Conservation (phyloP, 2,888 invertebrate species). For the Pelosia muscerda region DNA sequence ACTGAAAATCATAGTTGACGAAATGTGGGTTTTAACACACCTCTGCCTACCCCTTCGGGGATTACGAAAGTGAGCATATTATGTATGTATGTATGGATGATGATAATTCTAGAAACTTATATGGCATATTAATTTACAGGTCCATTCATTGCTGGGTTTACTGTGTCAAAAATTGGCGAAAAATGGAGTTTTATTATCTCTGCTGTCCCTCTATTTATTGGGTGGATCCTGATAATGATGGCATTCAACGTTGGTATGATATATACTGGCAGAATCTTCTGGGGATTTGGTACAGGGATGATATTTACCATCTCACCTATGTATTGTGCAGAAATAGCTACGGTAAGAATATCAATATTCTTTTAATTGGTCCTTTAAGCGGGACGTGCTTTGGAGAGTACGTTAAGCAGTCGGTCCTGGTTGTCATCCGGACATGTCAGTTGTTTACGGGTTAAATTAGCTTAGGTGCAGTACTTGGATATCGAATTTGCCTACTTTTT, state of each 20-base stretch:
- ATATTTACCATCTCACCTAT: slow-evolving; percentile 93
- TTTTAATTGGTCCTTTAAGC: neutral
- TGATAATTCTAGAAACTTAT: too few species aligned
- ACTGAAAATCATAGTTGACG: too few species aligned
- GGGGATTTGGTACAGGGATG: slow-evolving; percentile 90
- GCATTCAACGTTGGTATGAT: slow-evolving; percentile 81
- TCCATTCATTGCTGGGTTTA: slow-evolving; percentile 89
- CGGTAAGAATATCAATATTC: slow-evolving; percentile 72
- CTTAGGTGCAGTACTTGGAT: too few species aligned
- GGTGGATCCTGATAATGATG: slow-evolving; percentile 89
- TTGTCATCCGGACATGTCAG: too few species aligned
- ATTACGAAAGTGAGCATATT: too few species aligned
- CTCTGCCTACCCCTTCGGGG: too few species aligned
- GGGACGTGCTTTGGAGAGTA: too few species aligned
- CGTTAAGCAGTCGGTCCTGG: too few species aligned
- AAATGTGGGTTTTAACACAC: too few species aligned
- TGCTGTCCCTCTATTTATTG: slow-evolving; percentile 89
- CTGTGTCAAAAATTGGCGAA: slow-evolving; percentile 89
- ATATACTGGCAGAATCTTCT: slow-evolving; percentile 86
- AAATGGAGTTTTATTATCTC: slow-evolving; percentile 90
- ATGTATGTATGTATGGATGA: too few species aligned
- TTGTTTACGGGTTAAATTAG: too few species aligned
- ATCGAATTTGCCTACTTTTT: too few species aligned
- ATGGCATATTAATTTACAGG: slow-evolving; percentile 78
- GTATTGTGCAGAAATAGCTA: slow-evolving; percentile 95